Evolutionary conservation across 2,888 invertebrate species (phyloP).

Genomic region (Drosophila quinaria): DNA sequence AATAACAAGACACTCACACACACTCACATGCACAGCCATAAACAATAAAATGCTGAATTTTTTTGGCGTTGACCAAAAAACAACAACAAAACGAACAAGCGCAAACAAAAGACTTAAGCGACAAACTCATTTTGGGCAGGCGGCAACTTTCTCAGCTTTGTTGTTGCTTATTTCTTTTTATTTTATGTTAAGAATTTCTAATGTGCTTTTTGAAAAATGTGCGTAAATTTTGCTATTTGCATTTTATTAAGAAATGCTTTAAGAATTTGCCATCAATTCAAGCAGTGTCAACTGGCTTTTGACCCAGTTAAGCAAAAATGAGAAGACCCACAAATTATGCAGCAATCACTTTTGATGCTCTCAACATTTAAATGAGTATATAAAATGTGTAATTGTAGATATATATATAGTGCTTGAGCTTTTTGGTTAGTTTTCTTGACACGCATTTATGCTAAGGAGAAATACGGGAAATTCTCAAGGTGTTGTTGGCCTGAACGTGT

Average conservation of each 20-base stretch:
- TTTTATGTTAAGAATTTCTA: constrained; percentile 42
- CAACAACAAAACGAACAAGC: constrained; percentile 30
- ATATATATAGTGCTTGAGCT: background rate
- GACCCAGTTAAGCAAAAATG: constrained; percentile 44
- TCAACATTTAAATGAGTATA: constrained; percentile 20
- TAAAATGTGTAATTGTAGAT: constrained; percentile 1
- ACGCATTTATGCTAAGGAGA: constrained; percentile 56
- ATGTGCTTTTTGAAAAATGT: constrained; percentile 23
- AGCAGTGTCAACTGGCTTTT: constrained; percentile 18
- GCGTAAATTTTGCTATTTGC: constrained; percentile 44
- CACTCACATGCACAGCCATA: constrained; percentile 22
- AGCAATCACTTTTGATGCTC: constrained; percentile 40
- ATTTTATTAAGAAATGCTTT: constrained; percentile 32
- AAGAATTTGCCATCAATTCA: constrained; percentile 47
- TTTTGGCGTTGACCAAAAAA: constrained; percentile 37
- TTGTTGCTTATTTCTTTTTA: background rate
- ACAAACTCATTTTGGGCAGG: constrained; percentile 67
- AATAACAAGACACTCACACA: constrained; percentile 22
- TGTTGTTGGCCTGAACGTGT: constrained; percentile 39
- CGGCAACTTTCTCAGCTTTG: constrained; percentile 65
- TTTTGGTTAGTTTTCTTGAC: constrained; percentile 58
- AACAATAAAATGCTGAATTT: constrained; percentile 60
- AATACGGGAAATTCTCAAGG: constrained; percentile 61
- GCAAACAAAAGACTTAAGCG: constrained; percentile 75
- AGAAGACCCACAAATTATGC: constrained; percentile 66